Base-by-base conservation (phyloP, 2,113 vertebrate genomes). In the Tautogolabrus adspersus region DNA sequence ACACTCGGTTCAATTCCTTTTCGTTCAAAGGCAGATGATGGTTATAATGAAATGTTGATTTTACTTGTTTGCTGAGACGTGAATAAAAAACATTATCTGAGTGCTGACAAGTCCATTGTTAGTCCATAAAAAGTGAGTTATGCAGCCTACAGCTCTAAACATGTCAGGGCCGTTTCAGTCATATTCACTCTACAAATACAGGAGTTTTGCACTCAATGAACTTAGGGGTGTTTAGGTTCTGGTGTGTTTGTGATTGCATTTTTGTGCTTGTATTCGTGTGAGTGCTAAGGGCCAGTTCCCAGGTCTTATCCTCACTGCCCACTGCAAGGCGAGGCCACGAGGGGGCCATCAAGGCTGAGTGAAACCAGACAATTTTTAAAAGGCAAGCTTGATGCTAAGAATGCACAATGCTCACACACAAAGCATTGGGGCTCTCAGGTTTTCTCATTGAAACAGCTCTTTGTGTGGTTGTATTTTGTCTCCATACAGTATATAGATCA, bases 81-180 rank as follows among this genome's bases (percentile, higher is more conserved):
- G 23, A 70, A 77, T 61, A 77, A 51, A 78, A 75, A 62, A 52
- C 30, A 65, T 74, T 37, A 66, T 22, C 37, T 52, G 72, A 51
- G 54, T 16, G 40, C 54, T 49, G 56, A 68, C 19, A 58, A 38
- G 51, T 59, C 16, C 40, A 22, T 26, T 62, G 58, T 68, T 19
- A 58, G 62, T 21, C 37, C 11, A 54, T 66, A 66, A 73, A 75
- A 62, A 38, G 16, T 51, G 66, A 77, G 60, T 60, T 73, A 22
- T 74, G 68, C 62, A 75, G 77, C 86, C 83, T 84, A 15, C 64
- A 86, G 62, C 77, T 82, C 68, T 46, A 68, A 89, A 89, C 87
- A 79, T 84, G 88, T 85, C 83, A 77, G 62, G 76, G 81, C 66
- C 71, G 15, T 74, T 82, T 77, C 61, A 64, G 69, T 74, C 63